Evolutionary conservation across 2,113 vertebrate genomes (phyloP), one percentile per base, ranked within the genome.

Genomic region (Zootoca vivipara): DNA sequence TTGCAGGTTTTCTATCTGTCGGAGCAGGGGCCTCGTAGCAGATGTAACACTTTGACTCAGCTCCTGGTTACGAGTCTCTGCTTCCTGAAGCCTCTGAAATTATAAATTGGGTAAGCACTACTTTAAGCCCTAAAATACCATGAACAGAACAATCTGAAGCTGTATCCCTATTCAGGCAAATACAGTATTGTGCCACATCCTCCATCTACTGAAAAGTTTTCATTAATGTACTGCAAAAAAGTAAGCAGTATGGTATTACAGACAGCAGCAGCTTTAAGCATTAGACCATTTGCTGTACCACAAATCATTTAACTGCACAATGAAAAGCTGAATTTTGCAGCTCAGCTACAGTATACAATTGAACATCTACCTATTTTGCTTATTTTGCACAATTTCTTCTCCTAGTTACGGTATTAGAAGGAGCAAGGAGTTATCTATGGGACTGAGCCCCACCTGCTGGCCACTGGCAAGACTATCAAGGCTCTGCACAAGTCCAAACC

Each of bases 1-100:
- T 95, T 99, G 99, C 40, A 99, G 95, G 87, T 99, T 99, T 93
- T 99, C 99, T 62, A 99, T 99, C 95, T 99, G 99, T 7, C 99
- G 96, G 72, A 99, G 97, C 5, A 99, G 95, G 0, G 99, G 99
- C 78, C 99, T 97, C 0, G 98, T 99, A 40, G 99, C 98, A 6
- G 98, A 98, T 13, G 99, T 99, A 10, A 99, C 97, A 35, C 97
- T 99, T 93, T 99, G 98, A 93, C 98, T 99, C 78, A 99, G 96
- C 46, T 99, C 99, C 92, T 99, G 99, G 95, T 99, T 99, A 89
- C 99, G 97, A 73, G 94, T 97, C 92, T 99, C 99, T 28, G 98
- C 98, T 91, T 98, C 99, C 89, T 99, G 99, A 5, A 99, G 97
- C 93, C 99, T 98, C 99, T 99, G 94, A 90, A 95, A 86, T 82